A percentile compares a stretch with the other conserved stretches of the same genome.
Evolutionary conservation across 1,140 invertebrate species (phyloP).

Genomic region (Dendroctonus valens): DNA sequence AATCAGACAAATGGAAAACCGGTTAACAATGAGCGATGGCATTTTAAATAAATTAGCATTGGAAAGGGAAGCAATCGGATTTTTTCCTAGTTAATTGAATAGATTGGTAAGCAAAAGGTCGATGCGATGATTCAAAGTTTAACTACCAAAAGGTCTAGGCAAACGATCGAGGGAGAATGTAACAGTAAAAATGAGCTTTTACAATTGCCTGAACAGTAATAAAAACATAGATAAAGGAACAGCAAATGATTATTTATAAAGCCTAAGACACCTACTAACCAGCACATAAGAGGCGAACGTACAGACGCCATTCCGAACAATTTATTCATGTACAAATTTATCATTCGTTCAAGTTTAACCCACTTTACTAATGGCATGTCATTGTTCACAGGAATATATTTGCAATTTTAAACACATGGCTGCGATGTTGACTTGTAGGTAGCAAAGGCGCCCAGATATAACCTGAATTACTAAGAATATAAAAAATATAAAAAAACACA

Average conservation of each 20-base stretch:
- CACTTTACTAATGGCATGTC: constrained; percentile 25
- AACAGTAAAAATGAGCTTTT: too few relatives aligned
- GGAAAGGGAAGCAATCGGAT: not conserved
- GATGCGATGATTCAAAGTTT: too few relatives aligned
- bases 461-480: too few relatives aligned
- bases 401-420: constrained; percentile 19
- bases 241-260: constrained; percentile 6
- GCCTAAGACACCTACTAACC: constrained; percentile 17
- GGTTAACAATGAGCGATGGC: not conserved
- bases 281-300: constrained; percentile 7
- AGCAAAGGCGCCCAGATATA: too few relatives aligned
- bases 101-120: too few relatives aligned
- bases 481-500: too few relatives aligned
- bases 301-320: constrained; percentile 18
- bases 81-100: too few relatives aligned
- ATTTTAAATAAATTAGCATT: constrained; percentile 1
- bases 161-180: too few relatives aligned
- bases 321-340: constrained; percentile 26
- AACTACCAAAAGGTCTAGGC: too few relatives aligned
- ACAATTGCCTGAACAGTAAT: too few relatives aligned
- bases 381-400: constrained; percentile 24
- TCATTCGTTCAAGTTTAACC: constrained; percentile 26
- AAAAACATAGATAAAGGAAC: too few relatives aligned
- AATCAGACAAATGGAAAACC: not conserved
- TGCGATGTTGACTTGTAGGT: not conserved